Base-by-base conservation (phyloP, 2,888 invertebrate species). In the Congeria kusceri region DNA sequence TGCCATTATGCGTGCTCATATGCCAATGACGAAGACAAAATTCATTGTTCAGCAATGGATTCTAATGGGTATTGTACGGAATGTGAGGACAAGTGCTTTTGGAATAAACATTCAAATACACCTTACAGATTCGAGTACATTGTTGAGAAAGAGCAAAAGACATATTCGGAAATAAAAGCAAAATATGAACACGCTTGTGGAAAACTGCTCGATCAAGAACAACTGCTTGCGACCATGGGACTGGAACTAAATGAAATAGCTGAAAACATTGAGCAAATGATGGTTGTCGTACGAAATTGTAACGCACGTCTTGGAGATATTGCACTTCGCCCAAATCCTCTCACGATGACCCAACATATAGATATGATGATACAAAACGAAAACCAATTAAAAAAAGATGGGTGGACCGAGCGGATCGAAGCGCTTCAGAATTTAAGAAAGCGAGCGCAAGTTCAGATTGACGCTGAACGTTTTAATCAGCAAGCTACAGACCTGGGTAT, bases 281-380 rank as follows among this genome's bases (percentile, higher is more conserved):
- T 20, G 20, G 15, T 18, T 44, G 9, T 18, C 9, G 46, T 44
- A 18, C 9, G 18, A 18, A 18, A 44, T 9, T 44, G 46, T 44
- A 13, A 44, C 18, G 46, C 9, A 44, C 9, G 46, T 13, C 18
- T 44, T 9, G 18, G 18, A 9, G 46, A 72, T 15, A 76, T 73
- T n/a, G 78, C 78, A 15, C 53, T 82, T 3, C 29, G 62, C 7
- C 79, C 78, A 9, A 57, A 82, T 46, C 72, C 78, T 3, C 25
- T 82, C 15, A 59, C 46, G 9, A 66, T 66, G 32, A 66, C 62
- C 18, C 69, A 79, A 28, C 70, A 82, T 47, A 82, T 82, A 18
- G 79, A 82, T 18, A 13, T 76, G 5, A 53, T 82, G 61, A 82
- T 82, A n/a, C 63, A 82, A 62, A 56, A 46, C n/a, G 82, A 82